phyloP scores from a whole-genome alignment of 1,140 invertebrate genomes.

The Meloidogyne chitwoodi region DNA sequence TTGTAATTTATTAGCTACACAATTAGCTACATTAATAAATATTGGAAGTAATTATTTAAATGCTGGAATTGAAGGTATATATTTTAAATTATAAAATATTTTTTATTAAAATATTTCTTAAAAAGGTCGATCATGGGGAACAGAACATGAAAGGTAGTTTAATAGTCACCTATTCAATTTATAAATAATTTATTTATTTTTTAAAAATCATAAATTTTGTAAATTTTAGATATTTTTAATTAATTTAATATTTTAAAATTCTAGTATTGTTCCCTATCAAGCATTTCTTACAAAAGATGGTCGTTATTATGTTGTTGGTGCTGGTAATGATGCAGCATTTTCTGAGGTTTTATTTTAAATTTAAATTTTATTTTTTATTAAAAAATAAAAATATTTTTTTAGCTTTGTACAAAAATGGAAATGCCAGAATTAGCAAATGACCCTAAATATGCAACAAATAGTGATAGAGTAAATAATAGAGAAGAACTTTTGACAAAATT shows the following conservation, averaged over 20 bases:
- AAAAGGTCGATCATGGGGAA: conserved; percentile 73
- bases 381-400: too few relatives aligned
- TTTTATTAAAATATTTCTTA: too few relatives aligned
- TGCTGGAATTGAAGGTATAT: conserved; percentile 67
- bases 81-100: too few relatives aligned
- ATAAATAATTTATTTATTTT: too few relatives aligned
- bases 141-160: conserved; percentile 85
- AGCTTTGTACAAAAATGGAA: conserved; percentile 68
- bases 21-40: conserved; percentile 70
- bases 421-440: conserved; percentile 67
- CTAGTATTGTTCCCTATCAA: conserved; percentile 91
- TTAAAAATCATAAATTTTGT: too few relatives aligned
- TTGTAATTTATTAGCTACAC: conserved; percentile 85
- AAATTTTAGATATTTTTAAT: too few relatives aligned
- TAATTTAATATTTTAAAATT: too few relatives aligned
- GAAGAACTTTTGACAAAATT: conserved; percentile 69
- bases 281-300: conserved; percentile 53
- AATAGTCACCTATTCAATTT: too few relatives aligned
- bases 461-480: conserved; percentile 73
- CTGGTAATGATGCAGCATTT: conserved; percentile 32
- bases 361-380: too few relatives aligned
- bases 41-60: conserved; percentile 86
- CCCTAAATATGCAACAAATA: conserved; percentile 72
- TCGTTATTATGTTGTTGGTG: conserved; percentile 34
- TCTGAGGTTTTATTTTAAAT: conserved; percentile 21